phyloP scores from a whole-genome alignment of 2,113 vertebrate species.

The Panthera tigris region DNA sequence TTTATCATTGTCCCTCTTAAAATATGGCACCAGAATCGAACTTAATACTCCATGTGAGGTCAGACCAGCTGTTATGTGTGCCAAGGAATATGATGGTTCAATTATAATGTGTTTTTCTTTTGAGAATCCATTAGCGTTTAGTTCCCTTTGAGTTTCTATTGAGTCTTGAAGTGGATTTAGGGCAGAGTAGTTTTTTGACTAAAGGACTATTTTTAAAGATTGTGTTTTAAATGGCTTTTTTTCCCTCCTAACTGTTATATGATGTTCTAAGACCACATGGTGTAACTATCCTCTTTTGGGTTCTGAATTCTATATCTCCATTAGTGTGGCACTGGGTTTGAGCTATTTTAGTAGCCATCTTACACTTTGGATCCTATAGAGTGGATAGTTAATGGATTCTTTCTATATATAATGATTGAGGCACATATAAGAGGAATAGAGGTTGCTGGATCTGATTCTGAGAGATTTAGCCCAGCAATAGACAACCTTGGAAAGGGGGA shows the following conservation, averaged over 20 bases:
- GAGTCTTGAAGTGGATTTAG: slow-evolving; percentile 38
- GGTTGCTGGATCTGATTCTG: not conserved
- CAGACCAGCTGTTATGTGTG: slow-evolving; percentile 22
- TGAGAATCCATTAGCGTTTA: slow-evolving; percentile 33
- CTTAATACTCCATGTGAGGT: not conserved
- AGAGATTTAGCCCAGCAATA: not conserved
- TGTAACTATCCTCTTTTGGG: not conserved
- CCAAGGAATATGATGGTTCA: slow-evolving; percentile 10
- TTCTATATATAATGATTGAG: not conserved
- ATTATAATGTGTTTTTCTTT: slow-evolving; percentile 63
- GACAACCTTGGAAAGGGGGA: not conserved
- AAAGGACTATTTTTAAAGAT: not conserved
- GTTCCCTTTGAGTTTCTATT: slow-evolving; percentile 39
- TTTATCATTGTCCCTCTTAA: slow-evolving; percentile 47
- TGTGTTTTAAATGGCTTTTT: slow-evolving; percentile 12
- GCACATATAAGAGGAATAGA: not conserved
- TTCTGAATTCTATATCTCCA: not conserved
- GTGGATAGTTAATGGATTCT: not conserved
- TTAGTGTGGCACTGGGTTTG: not conserved
- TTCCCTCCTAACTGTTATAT: not conserved
- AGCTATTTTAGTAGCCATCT: not conserved
- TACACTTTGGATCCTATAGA: not conserved
- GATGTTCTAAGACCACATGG: not conserved
- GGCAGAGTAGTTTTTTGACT: slow-evolving; percentile 24
- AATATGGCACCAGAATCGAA: not conserved